Base-by-base conservation (phyloP, 2,797 vertebrate species). In the Chrosomus eos region DNA sequence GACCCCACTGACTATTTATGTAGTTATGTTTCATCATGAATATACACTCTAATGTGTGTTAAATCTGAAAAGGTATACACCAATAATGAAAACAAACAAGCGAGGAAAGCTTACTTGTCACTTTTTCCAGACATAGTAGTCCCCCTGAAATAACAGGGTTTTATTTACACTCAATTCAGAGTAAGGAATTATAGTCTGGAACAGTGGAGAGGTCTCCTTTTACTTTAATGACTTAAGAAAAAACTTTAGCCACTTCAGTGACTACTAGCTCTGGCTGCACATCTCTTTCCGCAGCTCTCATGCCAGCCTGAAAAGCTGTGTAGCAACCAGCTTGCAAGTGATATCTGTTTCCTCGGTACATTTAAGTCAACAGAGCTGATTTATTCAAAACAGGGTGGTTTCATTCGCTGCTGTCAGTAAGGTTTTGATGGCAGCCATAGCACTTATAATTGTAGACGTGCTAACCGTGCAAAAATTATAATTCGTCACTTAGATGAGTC, bases 241-340 rank as follows among this genome's bases (percentile, higher is more conserved):
- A 75, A 64, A 73, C 53, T 23, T 60, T 28, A 84, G 48, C 31
- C 64, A 76, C 48, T 82, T 70, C 51, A 75, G 43, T n/a, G 71
- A 51, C 82, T 74, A 79, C 48, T 38, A 74, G 70, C 62, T 31
- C 68, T 74, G 80, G 48, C 36, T 76, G 33, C 62, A 38, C 58
- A 79, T 80, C 78, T 87, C 53, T 73, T 40, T 67, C 62, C 51
- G 1, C 73, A 70, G 73, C 26, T 38, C 48, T 93, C 89, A 88
- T 79, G 83, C 91, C 75, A 90, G 86, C 87, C 92, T 92, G 90
- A 91, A 81, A 91, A 60, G 76, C 90, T 91, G 86, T 90, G 92
- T 90, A 90, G 91, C 90, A 92, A 90, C 87, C 60, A 66, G 87
- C 66, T 82, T 86, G 86, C 88, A 87, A 88, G 90, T 90, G 89